A percentile compares a stretch with the other conserved stretches of the same genome.
Conservation (phyloP, 2,113 vertebrate genomes). For the Petrocephalus microphthalmus region DNA sequence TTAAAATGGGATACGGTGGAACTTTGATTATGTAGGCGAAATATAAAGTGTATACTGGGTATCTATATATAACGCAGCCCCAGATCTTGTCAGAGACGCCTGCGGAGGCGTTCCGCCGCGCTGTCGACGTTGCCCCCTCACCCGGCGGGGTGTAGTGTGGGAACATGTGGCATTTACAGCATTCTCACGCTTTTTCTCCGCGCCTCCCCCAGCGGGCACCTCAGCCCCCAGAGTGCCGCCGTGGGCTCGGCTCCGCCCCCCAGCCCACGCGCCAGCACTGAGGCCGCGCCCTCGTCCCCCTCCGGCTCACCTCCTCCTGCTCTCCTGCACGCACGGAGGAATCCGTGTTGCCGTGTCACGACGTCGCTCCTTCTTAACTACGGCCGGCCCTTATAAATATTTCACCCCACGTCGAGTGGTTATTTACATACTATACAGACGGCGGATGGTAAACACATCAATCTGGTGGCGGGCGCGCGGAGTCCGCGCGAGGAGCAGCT, state of each 20-base stretch:
- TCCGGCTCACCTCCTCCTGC: neutral
- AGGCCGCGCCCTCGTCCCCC: neutral
- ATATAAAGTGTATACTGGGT: neutral
- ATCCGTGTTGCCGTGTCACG: slow-evolving; percentile 12
- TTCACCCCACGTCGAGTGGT: slow-evolving; percentile 18
- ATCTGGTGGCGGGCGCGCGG: slow-evolving; percentile 29
- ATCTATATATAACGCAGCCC: neutral
- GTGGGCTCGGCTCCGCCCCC: neutral
- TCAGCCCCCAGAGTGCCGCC: neutral
- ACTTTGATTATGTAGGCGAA: slow-evolving; percentile 15
- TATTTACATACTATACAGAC: slow-evolving; percentile 44
- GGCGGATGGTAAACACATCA: slow-evolving; percentile 47
- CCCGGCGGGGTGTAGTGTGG: neutral
- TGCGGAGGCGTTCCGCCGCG: neutral
- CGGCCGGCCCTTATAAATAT: slow-evolving; percentile 29
- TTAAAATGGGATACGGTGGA: slow-evolving; percentile 12
- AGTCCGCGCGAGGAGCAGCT: neutral
- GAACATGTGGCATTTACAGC: neutral
- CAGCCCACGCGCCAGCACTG: no score
- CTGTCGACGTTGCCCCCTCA: neutral
- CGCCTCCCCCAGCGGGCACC: neutral
- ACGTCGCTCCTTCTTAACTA: slow-evolving; percentile 25
- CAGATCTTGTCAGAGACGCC: neutral
- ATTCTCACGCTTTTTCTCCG: neutral
- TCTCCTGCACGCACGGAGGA: neutral